Conservation (phyloP, 2,888 invertebrate genomes). For the Trilocha varians region DNA sequence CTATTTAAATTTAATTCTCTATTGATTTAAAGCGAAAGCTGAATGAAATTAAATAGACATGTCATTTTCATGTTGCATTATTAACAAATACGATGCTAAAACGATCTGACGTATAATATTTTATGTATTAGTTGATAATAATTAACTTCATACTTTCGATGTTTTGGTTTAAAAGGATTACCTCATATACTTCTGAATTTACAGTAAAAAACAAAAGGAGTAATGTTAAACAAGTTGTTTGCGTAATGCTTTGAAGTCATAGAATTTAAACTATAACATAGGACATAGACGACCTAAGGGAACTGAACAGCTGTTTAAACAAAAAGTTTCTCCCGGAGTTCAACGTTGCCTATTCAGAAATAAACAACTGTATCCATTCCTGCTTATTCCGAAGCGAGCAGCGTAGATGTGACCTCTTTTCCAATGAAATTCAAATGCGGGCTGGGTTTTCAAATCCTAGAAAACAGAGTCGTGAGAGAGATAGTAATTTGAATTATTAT, state of each 20-base stretch:
- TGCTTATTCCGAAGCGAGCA: conserved; percentile 8
- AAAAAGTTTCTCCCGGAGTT: conserved; percentile 7
- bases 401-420: conserved; percentile 6
- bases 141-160: too few species aligned
- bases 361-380: conserved; percentile 13
- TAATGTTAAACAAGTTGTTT: too few species aligned
- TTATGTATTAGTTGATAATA: too few species aligned
- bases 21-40: too few species aligned
- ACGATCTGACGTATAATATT: too few species aligned
- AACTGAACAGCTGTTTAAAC: conserved; percentile 6
- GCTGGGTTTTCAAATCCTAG: not conserved
- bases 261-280: not conserved
- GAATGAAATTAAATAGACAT: too few species aligned
- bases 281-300: conserved; percentile 1
- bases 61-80: too few species aligned
- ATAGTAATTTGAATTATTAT: not conserved
- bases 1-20: too few species aligned
- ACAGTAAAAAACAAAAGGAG: too few species aligned
- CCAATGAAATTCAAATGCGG: not conserved
- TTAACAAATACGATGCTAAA: too few species aligned
- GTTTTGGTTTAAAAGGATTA: too few species aligned
- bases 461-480: not conserved
- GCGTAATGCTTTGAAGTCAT: not conserved
- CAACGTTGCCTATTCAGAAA: conserved; percentile 6
- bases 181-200: too few species aligned